phyloP scores from a whole-genome alignment of 2,113 vertebrate genomes.

The Willisornis vidua region DNA sequence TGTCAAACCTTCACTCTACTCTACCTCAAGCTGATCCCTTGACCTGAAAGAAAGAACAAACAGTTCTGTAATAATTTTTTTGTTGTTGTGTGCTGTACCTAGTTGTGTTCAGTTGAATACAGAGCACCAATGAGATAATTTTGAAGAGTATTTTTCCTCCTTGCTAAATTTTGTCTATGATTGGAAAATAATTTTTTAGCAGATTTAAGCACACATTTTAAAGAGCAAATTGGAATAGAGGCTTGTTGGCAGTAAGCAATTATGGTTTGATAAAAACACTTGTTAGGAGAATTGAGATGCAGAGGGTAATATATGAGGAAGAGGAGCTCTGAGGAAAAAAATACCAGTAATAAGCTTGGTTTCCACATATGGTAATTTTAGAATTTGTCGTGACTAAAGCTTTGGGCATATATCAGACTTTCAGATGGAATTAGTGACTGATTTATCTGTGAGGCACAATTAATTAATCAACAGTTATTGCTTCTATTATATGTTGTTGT shows the following conservation, averaged over 20 bases:
- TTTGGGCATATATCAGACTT: not conserved
- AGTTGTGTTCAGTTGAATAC: not conserved
- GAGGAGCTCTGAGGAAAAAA: not conserved
- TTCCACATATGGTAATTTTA: not conserved
- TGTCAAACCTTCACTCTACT: not conserved
- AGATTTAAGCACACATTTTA: not conserved
- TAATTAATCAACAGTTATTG: not conserved
- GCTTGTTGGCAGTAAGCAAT: not conserved
- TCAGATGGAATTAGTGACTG: not conserved
- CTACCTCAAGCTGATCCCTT: slow-evolving; percentile 49
- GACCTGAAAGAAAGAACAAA: slow-evolving; percentile 58
- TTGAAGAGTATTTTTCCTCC: not conserved
- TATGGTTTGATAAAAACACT: not conserved
- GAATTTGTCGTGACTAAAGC: not conserved
- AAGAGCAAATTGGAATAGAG: not conserved
- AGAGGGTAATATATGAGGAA: not conserved
- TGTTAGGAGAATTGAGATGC: not conserved
- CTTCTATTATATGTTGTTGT: not conserved
- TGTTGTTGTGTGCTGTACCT: not conserved
- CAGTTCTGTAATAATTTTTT: slow-evolving; percentile 31
- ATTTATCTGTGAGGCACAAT: not conserved
- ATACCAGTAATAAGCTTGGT: not conserved
- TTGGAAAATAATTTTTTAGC: not conserved
- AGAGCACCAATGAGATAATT: not conserved
- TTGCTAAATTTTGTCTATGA: not conserved